Percentiles rank a stretch among this genome's conserved stretches.
Evolutionary conservation across 2,888 invertebrate genomes (phyloP).

Genomic region (Andrena chrysosceles): DNA sequence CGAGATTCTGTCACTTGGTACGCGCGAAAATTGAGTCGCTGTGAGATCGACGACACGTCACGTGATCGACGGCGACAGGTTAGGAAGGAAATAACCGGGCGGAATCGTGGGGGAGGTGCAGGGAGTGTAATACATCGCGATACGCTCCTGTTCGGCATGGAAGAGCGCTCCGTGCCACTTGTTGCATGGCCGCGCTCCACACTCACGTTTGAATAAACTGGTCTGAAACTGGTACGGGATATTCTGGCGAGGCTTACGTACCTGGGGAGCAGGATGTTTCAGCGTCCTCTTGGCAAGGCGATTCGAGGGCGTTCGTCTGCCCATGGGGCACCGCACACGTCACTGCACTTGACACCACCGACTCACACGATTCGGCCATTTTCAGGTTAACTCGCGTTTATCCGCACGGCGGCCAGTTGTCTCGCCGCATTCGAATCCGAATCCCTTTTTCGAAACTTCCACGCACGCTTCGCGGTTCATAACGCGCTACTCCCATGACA

Average conservation of each 20-base stretch:
- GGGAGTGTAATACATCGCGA: conserved; percentile 20
- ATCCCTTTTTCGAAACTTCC: conserved; percentile 78
- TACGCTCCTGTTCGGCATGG: conserved; percentile 68
- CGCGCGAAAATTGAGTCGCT: conserved; percentile 45
- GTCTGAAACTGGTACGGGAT: conserved; percentile 51
- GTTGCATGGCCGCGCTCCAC: conserved; percentile 77
- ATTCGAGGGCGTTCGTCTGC: conserved; percentile 62
- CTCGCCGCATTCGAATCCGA: conserved; percentile 77
- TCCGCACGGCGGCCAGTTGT: conserved; percentile 73
- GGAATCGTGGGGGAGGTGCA: neutral
- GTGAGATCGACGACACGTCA: conserved; percentile 45
- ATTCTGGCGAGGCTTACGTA: conserved; percentile 69
- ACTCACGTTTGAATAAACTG: conserved; percentile 68
- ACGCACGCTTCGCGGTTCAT: conserved; percentile 65
- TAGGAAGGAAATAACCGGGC: conserved; percentile 37
- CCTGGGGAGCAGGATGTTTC: conserved; percentile 70
- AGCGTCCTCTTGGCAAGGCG: conserved; percentile 60
- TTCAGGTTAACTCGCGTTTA: conserved; percentile 80
- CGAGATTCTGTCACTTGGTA: conserved; percentile 16
- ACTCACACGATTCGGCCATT: conserved; percentile 81
- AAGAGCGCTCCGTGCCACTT: conserved; percentile 78
- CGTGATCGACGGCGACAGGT: conserved; percentile 56
- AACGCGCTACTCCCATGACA: conserved; percentile 48
- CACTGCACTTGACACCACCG: conserved; percentile 76
- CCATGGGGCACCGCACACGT: conserved; percentile 70